Percentiles rank a stretch among this genome's conserved stretches.
Conservation (phyloP, 2,888 invertebrate species). For the Colostygia pectinataria region DNA sequence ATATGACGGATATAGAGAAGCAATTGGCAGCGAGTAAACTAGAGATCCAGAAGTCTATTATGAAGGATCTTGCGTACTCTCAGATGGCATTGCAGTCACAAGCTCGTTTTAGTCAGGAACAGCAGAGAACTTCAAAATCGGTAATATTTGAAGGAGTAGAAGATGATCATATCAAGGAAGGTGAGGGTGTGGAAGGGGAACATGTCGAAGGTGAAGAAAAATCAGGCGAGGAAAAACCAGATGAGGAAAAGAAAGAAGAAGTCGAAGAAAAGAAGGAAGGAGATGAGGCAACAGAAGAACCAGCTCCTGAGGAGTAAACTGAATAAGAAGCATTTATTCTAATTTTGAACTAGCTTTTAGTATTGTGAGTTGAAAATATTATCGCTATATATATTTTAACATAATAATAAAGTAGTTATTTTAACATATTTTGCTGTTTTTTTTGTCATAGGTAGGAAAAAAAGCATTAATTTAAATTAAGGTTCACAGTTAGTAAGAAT, state of each 20-base stretch:
- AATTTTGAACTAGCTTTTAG: constrained; percentile 13
- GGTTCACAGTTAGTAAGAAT: no score
- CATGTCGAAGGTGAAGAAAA: constrained; percentile 40
- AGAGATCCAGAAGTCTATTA: constrained; percentile 67
- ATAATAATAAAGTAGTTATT: no score
- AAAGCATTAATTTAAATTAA: no score
- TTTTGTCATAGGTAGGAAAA: no score
- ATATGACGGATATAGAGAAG: constrained; percentile 49
- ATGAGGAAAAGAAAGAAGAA: constrained; percentile 27
- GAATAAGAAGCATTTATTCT: neutral
- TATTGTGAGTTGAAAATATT: neutral
- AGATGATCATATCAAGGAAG: constrained; percentile 27
- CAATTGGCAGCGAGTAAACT: constrained; percentile 59
- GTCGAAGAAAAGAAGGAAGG: constrained; percentile 2
- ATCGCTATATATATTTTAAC: no score
- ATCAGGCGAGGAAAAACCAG: constrained; percentile 25
- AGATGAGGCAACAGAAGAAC: constrained; percentile 32
- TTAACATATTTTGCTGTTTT: no score
- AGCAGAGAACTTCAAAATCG: constrained; percentile 40
- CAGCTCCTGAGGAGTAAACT: constrained; percentile 6
- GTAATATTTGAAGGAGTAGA: constrained; percentile 32
- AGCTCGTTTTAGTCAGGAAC: constrained; percentile 37
- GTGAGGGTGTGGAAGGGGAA: constrained; percentile 46
- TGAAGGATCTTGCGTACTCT: constrained; percentile 66
- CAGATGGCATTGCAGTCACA: constrained; percentile 49